Base-by-base conservation (phyloP, 2,113 vertebrate genomes). In the Pygoscelis antarcticus region DNA sequence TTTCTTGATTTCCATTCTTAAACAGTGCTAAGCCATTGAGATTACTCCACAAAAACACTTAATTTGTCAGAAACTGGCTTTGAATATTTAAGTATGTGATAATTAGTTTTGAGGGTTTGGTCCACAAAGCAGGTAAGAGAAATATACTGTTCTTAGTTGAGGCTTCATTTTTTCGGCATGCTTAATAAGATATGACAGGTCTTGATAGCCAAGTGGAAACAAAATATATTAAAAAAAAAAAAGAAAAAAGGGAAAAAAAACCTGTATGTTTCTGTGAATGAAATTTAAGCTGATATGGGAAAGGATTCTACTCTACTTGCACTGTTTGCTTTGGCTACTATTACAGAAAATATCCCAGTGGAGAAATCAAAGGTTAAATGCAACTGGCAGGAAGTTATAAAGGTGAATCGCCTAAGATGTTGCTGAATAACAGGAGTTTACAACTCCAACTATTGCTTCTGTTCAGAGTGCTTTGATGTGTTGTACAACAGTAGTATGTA, bases 301-400 rank as follows among this genome's bases (percentile, higher is more conserved):
- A 93, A 96, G 34, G 51, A 62, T 96, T 95, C 47, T 77, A 55
- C 7, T 46, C 11, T 71, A 72, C 57, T 95, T 57, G 34, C 52
- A 86, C 15, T 95, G 78, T 93, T 97, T 93, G 26, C 27, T 68
- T 91, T 96, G 95, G 97, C 85, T 61, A 18, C 51, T 83, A 36
- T 70, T 93, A 62, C 51, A 95, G 83, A 95, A 96, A 96, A 95
- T 89, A 66, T 95, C 95, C 84, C 91, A 86, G 52, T 58, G 68
- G 23, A 70, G 58, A 88, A 95, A 89, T 89, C 79, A 98, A 96
- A 93, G 91, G 71, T 61, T 95, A 75, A 94, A 83, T 88, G n/a
- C 60, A 97, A 95, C 49, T 32, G 60, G 20, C 93, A 93, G 85
- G 95, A 95, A 97, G 65, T 89, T 94, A 85, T 94, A 95, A 95